These are phyloP conservation scores for Drosophila guanche DNA, from an alignment of 1,140 invertebrate species.

Conservation along the genomic window DNA sequence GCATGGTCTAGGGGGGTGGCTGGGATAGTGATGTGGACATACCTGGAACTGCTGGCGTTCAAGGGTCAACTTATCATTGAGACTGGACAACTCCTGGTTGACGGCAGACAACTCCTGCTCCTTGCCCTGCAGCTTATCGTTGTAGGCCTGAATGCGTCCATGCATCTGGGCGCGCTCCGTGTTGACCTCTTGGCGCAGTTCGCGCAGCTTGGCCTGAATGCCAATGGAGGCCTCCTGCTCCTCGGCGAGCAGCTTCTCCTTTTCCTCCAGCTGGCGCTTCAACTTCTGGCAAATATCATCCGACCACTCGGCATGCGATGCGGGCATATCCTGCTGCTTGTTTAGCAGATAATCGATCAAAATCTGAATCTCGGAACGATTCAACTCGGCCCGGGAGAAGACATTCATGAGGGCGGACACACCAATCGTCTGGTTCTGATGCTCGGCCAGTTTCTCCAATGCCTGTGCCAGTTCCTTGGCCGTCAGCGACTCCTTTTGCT, in stretches of 20 bases:
- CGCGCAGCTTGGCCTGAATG: slow-evolving; percentile 90
- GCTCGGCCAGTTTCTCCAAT: slow-evolving; percentile 69
- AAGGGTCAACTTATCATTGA: slow-evolving; percentile 73
- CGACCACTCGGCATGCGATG: slow-evolving; percentile 92
- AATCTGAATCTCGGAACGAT: slow-evolving; percentile 93
- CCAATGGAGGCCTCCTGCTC: slow-evolving; percentile 89
- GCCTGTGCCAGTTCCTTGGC: slow-evolving; percentile 70
- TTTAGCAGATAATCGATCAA: slow-evolving; percentile 94
- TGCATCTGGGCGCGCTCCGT: slow-evolving; percentile 86
- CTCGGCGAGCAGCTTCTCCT: slow-evolving; percentile 89
- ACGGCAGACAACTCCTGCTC: slow-evolving; percentile 68
- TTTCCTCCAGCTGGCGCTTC: slow-evolving; percentile 93
- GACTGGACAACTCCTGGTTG: slow-evolving; percentile 68
- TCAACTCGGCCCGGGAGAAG: slow-evolving; percentile 90
- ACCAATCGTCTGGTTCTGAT: slow-evolving; percentile 72
- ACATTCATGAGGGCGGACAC: slow-evolving; percentile 89
- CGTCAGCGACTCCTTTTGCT: slow-evolving; percentile 67
- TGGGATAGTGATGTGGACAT: neutral
- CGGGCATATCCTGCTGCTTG: slow-evolving; percentile 91
- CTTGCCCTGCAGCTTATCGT: slow-evolving; percentile 72
- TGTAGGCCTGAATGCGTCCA: slow-evolving; percentile 84
- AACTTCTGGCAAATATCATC: slow-evolving; percentile 93
- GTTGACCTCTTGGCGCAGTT: slow-evolving; percentile 89
- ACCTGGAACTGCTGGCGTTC: slow-evolving; percentile 81
- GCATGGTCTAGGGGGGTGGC: no score